These are phyloP conservation scores for Setipinna tenuifilis DNA, from an alignment of 2,797 vertebrate species.

Conservation along the genomic window DNA sequence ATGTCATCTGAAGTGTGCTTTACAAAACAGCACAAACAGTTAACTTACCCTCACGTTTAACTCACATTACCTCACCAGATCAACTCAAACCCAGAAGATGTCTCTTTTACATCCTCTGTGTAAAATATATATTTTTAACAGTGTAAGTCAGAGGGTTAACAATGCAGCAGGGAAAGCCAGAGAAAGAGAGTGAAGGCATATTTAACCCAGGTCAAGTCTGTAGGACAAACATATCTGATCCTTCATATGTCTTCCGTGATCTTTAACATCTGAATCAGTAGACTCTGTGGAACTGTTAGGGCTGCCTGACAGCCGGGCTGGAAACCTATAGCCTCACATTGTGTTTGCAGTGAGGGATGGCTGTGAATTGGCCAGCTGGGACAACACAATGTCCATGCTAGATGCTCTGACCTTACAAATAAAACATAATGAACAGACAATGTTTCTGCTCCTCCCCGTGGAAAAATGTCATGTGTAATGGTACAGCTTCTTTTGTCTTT, in stretches of 20 bases:
- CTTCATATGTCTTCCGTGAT: neutral
- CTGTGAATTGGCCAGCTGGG: neutral
- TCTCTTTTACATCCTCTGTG: too few relatives aligned
- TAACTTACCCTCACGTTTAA: too few relatives aligned
- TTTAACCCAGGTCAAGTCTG: neutral
- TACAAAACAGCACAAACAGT: too few relatives aligned
- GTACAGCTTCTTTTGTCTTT: neutral
- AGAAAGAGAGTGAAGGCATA: neutral
- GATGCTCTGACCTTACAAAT: neutral
- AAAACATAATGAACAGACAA: neutral
- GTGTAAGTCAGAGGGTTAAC: too few relatives aligned
- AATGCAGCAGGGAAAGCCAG: neutral
- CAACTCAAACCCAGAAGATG: too few relatives aligned
- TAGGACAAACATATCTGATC: neutral
- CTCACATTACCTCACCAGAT: too few relatives aligned
- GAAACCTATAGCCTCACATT: neutral
- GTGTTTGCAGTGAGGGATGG: neutral
- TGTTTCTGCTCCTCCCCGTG: neutral
- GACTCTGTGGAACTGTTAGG: neutral
- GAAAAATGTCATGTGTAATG: neutral
- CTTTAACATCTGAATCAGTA: neutral
- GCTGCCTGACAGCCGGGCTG: neutral
- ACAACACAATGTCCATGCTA: neutral
- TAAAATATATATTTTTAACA: too few relatives aligned
- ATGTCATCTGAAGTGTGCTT: too few relatives aligned